Conservation (phyloP, 1,140 invertebrate species). For the Melitaea cinxia region DNA sequence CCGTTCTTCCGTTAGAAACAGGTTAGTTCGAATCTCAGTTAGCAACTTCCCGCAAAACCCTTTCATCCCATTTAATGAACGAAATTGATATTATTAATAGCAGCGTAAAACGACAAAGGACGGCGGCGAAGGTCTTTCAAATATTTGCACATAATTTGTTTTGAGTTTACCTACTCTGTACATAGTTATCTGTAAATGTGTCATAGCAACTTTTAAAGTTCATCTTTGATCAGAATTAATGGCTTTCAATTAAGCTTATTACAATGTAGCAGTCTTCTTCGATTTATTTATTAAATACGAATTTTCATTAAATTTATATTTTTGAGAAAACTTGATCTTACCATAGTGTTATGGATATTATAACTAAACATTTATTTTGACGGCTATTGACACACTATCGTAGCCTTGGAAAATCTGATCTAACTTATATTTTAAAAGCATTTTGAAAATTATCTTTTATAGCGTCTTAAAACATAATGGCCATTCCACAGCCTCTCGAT, state of each 20-base stretch:
- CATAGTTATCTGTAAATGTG: neutral
- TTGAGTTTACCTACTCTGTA: conserved; percentile 1
- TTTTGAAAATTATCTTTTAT: neutral
- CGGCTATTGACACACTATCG: conserved; percentile 1
- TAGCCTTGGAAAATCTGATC: neutral
- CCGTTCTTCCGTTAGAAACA: conserved; percentile 68
- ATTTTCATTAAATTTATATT: neutral
- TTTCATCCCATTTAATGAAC: neutral
- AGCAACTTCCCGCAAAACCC: neutral
- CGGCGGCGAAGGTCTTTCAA: conserved; percentile 7
- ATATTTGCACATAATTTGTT: conserved; percentile 16
- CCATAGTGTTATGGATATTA: neutral
- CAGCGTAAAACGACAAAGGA: conserved; percentile 9
- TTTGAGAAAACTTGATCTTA: neutral
- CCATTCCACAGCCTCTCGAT: neutral
- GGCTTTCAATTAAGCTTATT: neutral
- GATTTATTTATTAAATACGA: neutral
- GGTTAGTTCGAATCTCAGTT: conserved; percentile 46
- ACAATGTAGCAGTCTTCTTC: neutral
- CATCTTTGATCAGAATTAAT: conserved; percentile 1
- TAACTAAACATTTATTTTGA: neutral
- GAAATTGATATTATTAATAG: neutral
- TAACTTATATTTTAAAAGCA: neutral
- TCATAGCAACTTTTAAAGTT: conserved; percentile 1
- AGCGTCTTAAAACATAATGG: neutral